Base-by-base conservation (phyloP, 1,140 invertebrate genomes). In the Diorhabda carinulata region DNA sequence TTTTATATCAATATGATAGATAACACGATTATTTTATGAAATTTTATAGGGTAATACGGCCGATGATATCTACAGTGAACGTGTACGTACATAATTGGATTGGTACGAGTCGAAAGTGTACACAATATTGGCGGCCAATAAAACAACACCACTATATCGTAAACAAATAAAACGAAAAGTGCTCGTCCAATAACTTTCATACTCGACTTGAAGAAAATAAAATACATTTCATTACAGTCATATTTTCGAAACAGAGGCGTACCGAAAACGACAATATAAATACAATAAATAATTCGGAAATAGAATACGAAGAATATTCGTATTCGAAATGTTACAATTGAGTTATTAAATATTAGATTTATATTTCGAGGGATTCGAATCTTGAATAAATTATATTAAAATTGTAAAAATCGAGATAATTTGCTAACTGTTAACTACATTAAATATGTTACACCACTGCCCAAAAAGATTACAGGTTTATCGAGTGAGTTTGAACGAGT, bases 1-100 rank as follows among this genome's bases (percentile, higher is more conserved):
- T 52, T n/a, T 52, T n/a, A 52, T 52, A 52, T 52, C 47, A 52
- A 52, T 52, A n/a, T n/a, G 47, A 52, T 52, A 52, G 47, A 52
- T 52, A 52, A 52, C 47, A 25, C 47, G 47, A 25, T 25, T 52
- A 52, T 52, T n/a, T 52, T 52, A 52, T 25, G 25, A 52, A 6
- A 52, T 52, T 52, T 52, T 52, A 52, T 52, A 52, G 25, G 25
- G 25, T n/a, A 52, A 52, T 52, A 52, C n/a, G 47, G 47, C 47
- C n/a, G 47, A 52, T 52, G 47, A 8, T 52, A 52, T 52, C 47
- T 52, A 52, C n/a, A 3, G 25, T 4, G 6, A 52, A 52, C 47
- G 47, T 52, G 47, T 52, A 52, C 47, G 47, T 52, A 52, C 47
- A 52, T 52, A 52, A 52, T 52, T 52, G 47, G 47, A 52, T 52